These are phyloP conservation scores for Drosophila triauraria DNA, from an alignment of 1,140 invertebrate species.

Conservation along the genomic window DNA sequence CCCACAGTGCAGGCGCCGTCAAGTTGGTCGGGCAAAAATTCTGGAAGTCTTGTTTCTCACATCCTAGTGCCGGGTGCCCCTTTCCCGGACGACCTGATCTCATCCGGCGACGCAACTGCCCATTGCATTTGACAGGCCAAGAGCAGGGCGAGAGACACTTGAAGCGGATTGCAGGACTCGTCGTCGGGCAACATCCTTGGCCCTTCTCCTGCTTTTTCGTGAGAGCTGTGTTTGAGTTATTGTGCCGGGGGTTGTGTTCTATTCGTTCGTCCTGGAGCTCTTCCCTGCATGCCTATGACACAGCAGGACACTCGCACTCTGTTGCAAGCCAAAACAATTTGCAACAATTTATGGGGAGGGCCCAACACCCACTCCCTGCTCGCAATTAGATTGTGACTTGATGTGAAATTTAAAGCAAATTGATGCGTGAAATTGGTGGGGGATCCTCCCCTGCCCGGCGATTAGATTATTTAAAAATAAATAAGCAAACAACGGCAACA, in stretches of 20 bases:
- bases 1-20: constrained; percentile 45
- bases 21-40: constrained; percentile 70
- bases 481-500: constrained; percentile 59
- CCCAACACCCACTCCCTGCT: constrained; percentile 5
- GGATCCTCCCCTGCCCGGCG: neutral
- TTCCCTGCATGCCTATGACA: constrained; percentile 57
- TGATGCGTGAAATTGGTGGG: constrained; percentile 60
- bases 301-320: constrained; percentile 71
- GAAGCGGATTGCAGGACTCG: constrained; percentile 68
- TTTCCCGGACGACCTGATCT: neutral
- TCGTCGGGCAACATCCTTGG: constrained; percentile 21
- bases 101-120: constrained; percentile 14
- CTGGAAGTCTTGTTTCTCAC: constrained; percentile 50
- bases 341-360: constrained; percentile 61
- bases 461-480: constrained; percentile 60
- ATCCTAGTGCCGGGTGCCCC: constrained; percentile 2
- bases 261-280: constrained; percentile 25
- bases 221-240: constrained; percentile 79
- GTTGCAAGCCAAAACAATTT: constrained; percentile 57
- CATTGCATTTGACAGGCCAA: constrained; percentile 67
- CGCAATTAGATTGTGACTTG: constrained; percentile 58
- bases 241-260: constrained; percentile 51
- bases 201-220: constrained; percentile 15
- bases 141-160: constrained; percentile 63
- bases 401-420: constrained; percentile 50